Conservation (phyloP, 1,140 invertebrate species). For the Philotrypesis tridentata region DNA sequence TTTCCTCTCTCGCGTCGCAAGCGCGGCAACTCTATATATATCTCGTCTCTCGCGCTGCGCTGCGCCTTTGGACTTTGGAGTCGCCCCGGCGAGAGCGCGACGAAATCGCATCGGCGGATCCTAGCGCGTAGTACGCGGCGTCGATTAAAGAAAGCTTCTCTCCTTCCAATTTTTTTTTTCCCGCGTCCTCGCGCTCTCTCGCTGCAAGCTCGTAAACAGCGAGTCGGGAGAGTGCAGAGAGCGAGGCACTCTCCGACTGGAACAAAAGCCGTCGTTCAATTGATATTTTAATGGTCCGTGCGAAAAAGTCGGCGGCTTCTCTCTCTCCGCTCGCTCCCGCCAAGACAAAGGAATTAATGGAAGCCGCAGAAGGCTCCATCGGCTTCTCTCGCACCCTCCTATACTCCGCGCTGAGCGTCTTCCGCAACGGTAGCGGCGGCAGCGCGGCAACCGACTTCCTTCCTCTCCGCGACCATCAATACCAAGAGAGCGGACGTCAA, state of each 20-base stretch:
- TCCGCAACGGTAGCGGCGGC: conserved; percentile 32
- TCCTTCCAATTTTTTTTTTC: conserved; percentile 8
- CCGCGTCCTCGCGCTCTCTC: conserved; percentile 49
- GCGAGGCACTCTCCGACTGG: neutral
- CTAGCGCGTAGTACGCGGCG: no score
- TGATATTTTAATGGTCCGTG: conserved; percentile 72
- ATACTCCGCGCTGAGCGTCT: conserved; percentile 41
- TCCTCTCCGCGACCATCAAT: conserved; percentile 38
- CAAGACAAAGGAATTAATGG: conserved; percentile 73
- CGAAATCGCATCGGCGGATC: no score
- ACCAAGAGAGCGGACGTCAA: conserved; percentile 55
- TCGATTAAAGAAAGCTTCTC: neutral
- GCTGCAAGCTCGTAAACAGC: neutral
- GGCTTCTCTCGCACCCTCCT: conserved; percentile 36
- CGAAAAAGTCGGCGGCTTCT: conserved; percentile 59
- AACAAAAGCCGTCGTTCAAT: conserved; percentile 60
- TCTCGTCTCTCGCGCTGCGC: no score
- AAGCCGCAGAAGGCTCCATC: conserved; percentile 61
- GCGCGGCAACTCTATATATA: neutral
- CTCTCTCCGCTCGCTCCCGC: conserved; percentile 45
- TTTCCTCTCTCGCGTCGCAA: neutral
- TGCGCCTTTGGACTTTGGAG: no score
- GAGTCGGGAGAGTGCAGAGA: no score
- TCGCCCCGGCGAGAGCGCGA: no score
- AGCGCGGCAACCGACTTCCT: neutral